Evolutionary conservation across 2,797 vertebrate species (phyloP), one percentile per base, ranked within the genome.

Genomic region (Lacerta bilineata): DNA sequence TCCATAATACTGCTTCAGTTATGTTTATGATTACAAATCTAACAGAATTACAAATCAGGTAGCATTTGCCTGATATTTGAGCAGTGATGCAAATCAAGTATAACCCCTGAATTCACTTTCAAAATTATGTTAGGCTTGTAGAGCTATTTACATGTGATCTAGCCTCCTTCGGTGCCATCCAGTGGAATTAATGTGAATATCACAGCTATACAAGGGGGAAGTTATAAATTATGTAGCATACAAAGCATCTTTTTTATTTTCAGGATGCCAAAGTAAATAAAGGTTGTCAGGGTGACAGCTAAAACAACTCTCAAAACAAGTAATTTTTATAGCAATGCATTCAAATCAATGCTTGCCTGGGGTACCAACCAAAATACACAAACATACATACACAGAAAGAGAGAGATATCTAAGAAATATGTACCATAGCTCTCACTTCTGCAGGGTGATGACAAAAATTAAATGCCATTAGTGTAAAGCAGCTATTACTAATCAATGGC

Each of bases 101-200:
- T 90, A 93, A 88, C 33, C 41, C n/a, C 33, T 91, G 75, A 88
- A 82, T 86, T 79, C 23, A 17, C 77, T 91, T 91, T 79, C 66
- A 46, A 71, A 92, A 90, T 92, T 88, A 36, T 0, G 39, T 1
- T 64, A 25, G 78, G 50, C 59, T 90, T 90, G 43, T n/a, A 29
- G 11, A 90, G 15, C 0, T 76, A n/a, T 86, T 91, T 87, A 4
- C 13, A 23, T 1, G 61, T 89, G 55, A 95, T 96, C 85, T 91
- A 39, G 87, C 92, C 91, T 96, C 95, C 94, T 96, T 87, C 80
- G 87, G 96, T 95, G 96, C 96, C 97, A 96, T 94, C 96, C 90
- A 95, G 97, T 95, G 97, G 96, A 90, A 83, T 8, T 68, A 6
- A 41, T 25, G 83, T 77, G 93, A 96, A 96, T 87, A 92, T 17